These are phyloP conservation scores for Diplogasteroides magnus DNA, from an alignment of 1,140 invertebrate species.

Conservation along the genomic window DNA sequence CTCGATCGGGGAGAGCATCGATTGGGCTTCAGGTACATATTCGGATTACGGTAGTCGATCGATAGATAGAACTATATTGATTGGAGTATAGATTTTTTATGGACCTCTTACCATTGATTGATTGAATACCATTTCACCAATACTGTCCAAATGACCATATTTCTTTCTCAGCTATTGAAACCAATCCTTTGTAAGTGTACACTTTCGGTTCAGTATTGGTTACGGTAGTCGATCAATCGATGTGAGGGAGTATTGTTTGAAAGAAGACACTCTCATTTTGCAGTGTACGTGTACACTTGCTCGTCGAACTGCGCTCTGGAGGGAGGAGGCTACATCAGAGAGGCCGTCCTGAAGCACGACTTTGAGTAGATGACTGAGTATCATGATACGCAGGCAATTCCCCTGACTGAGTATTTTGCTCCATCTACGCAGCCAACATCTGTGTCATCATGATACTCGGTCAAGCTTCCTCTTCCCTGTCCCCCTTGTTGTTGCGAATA, in stretches of 20 bases:
- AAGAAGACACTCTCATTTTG: constrained; percentile 81
- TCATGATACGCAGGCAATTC: too few species aligned
- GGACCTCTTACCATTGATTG: background rate
- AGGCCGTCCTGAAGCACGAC: constrained; percentile 85
- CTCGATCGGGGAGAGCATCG: constrained; percentile 60
- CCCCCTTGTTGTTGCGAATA: too few species aligned
- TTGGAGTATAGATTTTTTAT: background rate
- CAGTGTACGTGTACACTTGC: constrained; percentile 79
- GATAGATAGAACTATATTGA: too few species aligned
- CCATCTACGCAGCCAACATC: too few species aligned
- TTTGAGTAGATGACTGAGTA: constrained; percentile 37
- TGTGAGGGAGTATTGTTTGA: too few species aligned
- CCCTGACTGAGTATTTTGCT: too few species aligned
- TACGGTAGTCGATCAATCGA: too few species aligned
- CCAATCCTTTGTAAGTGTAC: too few species aligned
- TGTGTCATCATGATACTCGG: too few species aligned
- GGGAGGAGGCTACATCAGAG: constrained; percentile 67
- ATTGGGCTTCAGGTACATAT: background rate
- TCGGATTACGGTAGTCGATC: background rate
- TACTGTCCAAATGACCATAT: background rate
- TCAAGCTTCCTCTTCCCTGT: too few species aligned
- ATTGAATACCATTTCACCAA: constrained; percentile 13
- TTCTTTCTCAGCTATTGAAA: background rate
- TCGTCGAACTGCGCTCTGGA: constrained; percentile 67
- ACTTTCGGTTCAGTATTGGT: too few species aligned